Base-by-base conservation (phyloP, 2,113 vertebrate species). In the Eubucco bourcierii region DNA sequence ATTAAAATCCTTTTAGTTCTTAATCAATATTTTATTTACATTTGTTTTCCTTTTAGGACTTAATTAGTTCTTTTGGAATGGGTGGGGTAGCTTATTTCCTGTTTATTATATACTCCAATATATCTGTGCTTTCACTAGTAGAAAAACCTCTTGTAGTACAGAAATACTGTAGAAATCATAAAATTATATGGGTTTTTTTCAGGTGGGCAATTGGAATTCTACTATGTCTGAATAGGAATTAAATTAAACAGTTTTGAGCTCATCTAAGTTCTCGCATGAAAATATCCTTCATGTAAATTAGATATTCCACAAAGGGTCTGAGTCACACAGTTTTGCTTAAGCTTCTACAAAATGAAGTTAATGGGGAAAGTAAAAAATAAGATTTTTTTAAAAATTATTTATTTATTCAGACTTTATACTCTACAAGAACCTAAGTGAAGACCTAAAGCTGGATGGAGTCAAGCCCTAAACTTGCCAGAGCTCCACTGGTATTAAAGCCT, bases 1-100 rank as follows among this genome's bases (percentile, higher is more conserved):
- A 98, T 97, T 97, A 98, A 95, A 97, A 97, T 96, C 95, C 96
- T 97, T 97, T 98, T 97, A 97, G 96, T 88, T 97, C 88, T 95
- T 97, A 97, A 97, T 98, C 95, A 97, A 97, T 98, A 98, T 97
- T 97, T 97, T 98, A 98, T 97, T 97, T 97, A 93, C 89, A 92
- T 95, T 96, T 95, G 91, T 98, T 97, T 96, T 97, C 84, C 90
- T 86, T 87, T 34, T 61, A 91, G 74, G 83, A 24, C 56, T 94
- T 96, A 91, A 95, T 96, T 96, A 94, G 47, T 79, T 96, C 52
- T 96, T 95, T 93, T 91, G 78, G 94, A 95, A 88, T 90, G 14
- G 24, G 41, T 71, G 71, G 93, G 37, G 65, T 85, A 88, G 55
- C 65, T 91, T 91, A 87, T 96, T 90, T 88, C 76, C 71, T 71